Conservation (phyloP, 2,888 invertebrate species). For the Cyrtodaria siliqua region DNA sequence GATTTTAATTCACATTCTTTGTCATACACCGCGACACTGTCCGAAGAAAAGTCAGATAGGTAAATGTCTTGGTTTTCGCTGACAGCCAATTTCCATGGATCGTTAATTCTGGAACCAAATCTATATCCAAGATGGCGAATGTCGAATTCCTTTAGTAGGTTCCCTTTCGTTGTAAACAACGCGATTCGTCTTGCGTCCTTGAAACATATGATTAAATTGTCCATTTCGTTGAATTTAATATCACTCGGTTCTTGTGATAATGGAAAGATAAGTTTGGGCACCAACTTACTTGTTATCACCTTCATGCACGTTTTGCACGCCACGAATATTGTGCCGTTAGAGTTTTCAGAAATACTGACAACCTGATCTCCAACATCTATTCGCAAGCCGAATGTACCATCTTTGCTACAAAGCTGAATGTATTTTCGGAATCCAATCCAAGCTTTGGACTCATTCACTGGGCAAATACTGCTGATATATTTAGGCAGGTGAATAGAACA, state of each 20-base stretch:
- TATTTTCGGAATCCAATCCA: constrained; percentile 57
- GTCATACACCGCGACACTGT: constrained; percentile 52
- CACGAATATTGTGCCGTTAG: constrained; percentile 39
- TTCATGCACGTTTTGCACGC: constrained; percentile 47
- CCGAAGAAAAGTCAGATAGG: constrained; percentile 49
- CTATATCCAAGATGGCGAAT: constrained; percentile 51
- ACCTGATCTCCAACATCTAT: constrained; percentile 40
- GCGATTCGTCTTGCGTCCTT: constrained; percentile 53
- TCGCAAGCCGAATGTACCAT: constrained; percentile 41
- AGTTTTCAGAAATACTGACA: constrained; percentile 36
- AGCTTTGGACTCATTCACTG: constrained; percentile 40
- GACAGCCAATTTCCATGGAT: constrained; percentile 55
- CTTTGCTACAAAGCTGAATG: constrained; percentile 50
- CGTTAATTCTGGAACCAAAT: constrained; percentile 53
- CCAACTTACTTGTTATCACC: constrained; percentile 30
- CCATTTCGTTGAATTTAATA: constrained; percentile 42
- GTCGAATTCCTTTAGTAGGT: constrained; percentile 49
- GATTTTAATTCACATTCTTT: constrained; percentile 47
- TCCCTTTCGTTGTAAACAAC: constrained; percentile 45
- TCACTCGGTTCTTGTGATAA: constrained; percentile 52
- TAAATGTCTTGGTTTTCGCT: constrained; percentile 44
- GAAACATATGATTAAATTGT: constrained; percentile 46
- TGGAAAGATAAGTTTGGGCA: constrained; percentile 37
- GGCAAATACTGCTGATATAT: constrained; percentile 39
- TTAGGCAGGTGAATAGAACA: constrained; percentile 39